These are phyloP conservation scores for Nephrotoma flavescens DNA, from an alignment of 2,888 invertebrate genomes.

Conservation along the genomic window DNA sequence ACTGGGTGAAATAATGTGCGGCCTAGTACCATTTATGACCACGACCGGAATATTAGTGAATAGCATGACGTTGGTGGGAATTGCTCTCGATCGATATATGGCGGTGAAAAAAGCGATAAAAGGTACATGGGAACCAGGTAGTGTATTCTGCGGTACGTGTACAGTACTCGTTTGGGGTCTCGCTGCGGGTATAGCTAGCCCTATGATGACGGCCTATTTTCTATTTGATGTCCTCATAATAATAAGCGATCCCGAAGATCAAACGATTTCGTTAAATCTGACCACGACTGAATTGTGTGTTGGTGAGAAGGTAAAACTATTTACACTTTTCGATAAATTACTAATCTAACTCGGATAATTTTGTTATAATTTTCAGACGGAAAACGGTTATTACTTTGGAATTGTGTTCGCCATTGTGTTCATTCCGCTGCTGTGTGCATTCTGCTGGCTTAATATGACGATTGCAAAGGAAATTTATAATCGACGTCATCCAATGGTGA, in stretches of 20 bases:
- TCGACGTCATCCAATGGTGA: conserved; percentile 27
- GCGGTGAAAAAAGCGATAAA: conserved; percentile 33
- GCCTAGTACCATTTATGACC: conserved; percentile 35
- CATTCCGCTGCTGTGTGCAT: conserved; percentile 33
- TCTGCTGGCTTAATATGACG: conserved; percentile 36
- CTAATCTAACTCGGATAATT: not conserved
- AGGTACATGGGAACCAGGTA: conserved; percentile 33
- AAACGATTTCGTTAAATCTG: not conserved
- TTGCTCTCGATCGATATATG: conserved; percentile 40
- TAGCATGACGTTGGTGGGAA: conserved; percentile 36
- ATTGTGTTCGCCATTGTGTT: conserved; percentile 31
- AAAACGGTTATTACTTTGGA: conserved; percentile 21
- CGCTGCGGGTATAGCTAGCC: conserved; percentile 29
- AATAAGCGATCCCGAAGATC: conserved; percentile 15
- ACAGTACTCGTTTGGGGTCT: conserved; percentile 28
- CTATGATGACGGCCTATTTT: conserved; percentile 30
- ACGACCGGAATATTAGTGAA: conserved; percentile 36
- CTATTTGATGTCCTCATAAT: conserved; percentile 20
- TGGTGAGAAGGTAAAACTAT: conserved; percentile 19
- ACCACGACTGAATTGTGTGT: conserved; percentile 21
- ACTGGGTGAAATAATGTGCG: conserved; percentile 35
- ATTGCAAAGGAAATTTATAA: conserved; percentile 37
- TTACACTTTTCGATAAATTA: not conserved
- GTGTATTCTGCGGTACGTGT: conserved; percentile 23
- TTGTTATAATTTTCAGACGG: conserved; percentile 15